A percentile compares a stretch with the other conserved stretches of the same genome.
Evolutionary conservation across 2,888 invertebrate species (phyloP).

Genomic region (Anaspis maculata): DNA sequence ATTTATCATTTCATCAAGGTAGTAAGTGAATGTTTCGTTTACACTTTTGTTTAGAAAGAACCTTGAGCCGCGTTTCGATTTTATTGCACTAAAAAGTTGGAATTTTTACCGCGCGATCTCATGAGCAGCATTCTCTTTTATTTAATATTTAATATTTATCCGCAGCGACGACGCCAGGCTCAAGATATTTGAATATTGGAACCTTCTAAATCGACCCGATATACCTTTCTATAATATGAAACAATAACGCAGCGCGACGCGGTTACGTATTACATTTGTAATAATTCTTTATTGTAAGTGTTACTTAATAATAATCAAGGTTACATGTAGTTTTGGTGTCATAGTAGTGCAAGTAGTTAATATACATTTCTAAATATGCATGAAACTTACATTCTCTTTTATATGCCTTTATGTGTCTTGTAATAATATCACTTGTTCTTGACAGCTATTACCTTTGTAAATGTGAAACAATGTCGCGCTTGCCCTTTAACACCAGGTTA

Average conservation of each 20-base stretch:
- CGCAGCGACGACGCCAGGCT: no score
- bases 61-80: slow-evolving; percentile 28
- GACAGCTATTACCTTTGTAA: no score
- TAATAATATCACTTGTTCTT: no score
- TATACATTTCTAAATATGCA: slow-evolving; percentile 25
- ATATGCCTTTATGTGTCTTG: no score
- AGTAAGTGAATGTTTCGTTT: slow-evolving; percentile 30
- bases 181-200: slow-evolving; percentile 26
- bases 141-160: slow-evolving; percentile 28
- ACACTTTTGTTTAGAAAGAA: slow-evolving; percentile 30
- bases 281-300: slow-evolving; percentile 25
- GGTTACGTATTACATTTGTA: slow-evolving; percentile 27
- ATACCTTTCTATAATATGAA: slow-evolving; percentile 25
- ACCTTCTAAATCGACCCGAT: slow-evolving; percentile 25
- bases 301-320: slow-evolving; percentile 32
- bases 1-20: slow-evolving; percentile 29
- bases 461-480: no score
- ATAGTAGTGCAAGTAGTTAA: slow-evolving; percentile 28
- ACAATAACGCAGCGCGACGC: slow-evolving; percentile 26
- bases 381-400: slow-evolving; percentile 24
- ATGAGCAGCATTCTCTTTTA: slow-evolving; percentile 27
- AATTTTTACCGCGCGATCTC: slow-evolving; percentile 27
- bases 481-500: no score
- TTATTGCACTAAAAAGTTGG: slow-evolving; percentile 21
- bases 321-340: slow-evolving; percentile 26